Percentiles rank a stretch among this genome's conserved stretches.
phyloP scores from a whole-genome alignment of 2,888 invertebrate species.

The Frankliniella fusca region DNA sequence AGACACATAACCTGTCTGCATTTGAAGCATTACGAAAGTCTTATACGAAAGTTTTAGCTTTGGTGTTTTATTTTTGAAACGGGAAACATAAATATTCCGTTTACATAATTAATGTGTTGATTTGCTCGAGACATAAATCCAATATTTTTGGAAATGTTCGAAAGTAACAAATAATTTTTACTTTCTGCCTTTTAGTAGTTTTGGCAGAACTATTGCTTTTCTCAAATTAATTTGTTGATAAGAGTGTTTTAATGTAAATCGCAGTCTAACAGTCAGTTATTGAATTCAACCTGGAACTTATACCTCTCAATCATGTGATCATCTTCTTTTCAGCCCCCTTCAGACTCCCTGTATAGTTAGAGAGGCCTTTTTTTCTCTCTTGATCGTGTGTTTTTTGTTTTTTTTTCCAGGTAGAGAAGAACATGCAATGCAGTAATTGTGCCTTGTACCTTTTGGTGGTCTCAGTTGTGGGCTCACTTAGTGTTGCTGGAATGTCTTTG shows the following conservation, averaged over 20 bases:
- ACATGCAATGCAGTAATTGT: slow-evolving; percentile 54
- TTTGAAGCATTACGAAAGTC: not conserved
- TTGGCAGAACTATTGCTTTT: not conserved
- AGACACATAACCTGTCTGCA: not conserved
- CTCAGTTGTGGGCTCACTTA: slow-evolving; percentile 48
- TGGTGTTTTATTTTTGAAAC: not conserved
- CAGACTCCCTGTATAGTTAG: no score
- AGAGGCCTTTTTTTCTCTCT: not conserved
- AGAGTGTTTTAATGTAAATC: not conserved
- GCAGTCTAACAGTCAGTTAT: not conserved
- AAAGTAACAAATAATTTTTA: not conserved
- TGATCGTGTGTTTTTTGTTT: not conserved
- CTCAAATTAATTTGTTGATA: not conserved
- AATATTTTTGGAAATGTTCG: not conserved
- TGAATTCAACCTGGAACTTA: not conserved
- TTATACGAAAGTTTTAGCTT: not conserved
- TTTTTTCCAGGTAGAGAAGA: not conserved
- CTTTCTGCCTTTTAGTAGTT: not conserved
- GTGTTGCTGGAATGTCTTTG: slow-evolving; percentile 50
- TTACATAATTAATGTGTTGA: not conserved
- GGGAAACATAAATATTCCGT: not conserved
- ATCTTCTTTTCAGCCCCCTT: not conserved
- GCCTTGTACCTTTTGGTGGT: slow-evolving; percentile 47
- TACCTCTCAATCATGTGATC: not conserved
- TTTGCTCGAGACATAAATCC: not conserved